These are phyloP conservation scores for Mastomys natalensis DNA, from an alignment of 2,113 vertebrate genomes.

Conservation along the genomic window DNA sequence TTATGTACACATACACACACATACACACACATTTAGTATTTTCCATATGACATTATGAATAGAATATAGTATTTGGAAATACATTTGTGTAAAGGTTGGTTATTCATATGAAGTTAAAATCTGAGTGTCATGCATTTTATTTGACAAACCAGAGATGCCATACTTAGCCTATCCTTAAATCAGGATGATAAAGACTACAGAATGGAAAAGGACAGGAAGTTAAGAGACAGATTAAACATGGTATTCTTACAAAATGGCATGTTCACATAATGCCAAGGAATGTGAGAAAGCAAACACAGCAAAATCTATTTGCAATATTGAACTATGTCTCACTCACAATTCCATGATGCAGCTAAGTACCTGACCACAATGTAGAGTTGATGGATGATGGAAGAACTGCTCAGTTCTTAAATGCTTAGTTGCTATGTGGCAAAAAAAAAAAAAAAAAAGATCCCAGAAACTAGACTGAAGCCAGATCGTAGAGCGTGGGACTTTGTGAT, in stretches of 20 bases:
- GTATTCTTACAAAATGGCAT: background rate
- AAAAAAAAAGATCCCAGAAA: background rate
- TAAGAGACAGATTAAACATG: background rate
- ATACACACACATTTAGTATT: background rate
- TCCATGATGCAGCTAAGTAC: background rate
- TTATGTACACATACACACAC: background rate
- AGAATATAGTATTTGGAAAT: background rate
- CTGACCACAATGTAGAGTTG: background rate
- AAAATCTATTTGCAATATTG: background rate
- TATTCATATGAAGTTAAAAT: slow-evolving; percentile 11
- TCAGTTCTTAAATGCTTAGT: background rate
- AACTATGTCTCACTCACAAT: background rate
- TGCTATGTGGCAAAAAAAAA: background rate
- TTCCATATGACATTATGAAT: background rate
- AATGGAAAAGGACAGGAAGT: background rate
- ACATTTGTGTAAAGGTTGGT: background rate
- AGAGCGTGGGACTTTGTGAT: background rate
- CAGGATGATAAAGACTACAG: background rate
- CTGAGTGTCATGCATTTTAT: background rate
- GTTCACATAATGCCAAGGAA: background rate
- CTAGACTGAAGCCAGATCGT: background rate
- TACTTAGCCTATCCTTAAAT: background rate
- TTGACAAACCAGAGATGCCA: background rate
- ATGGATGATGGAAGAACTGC: background rate
- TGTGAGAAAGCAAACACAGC: background rate